Evolutionary conservation across 1,140 invertebrate species (phyloP).

Genomic region (Aphelinus atriplicis): DNA sequence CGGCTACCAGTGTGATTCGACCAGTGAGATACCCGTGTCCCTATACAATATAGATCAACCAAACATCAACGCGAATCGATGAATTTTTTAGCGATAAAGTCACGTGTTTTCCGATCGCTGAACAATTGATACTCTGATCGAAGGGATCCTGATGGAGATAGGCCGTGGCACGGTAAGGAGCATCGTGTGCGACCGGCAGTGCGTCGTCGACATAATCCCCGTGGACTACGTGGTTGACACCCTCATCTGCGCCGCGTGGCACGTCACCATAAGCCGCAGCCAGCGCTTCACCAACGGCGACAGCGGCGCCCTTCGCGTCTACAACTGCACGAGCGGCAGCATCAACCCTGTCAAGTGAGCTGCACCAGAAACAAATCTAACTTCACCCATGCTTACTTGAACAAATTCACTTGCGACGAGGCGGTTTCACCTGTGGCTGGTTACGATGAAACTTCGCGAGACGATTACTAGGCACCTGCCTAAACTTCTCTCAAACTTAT

Average conservation of each 20-base stretch:
- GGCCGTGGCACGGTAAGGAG: conserved; percentile 86
- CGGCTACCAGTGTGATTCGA: no score
- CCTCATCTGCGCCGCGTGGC: conserved; percentile 85
- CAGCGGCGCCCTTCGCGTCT: conserved; percentile 76
- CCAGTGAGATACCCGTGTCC: no score
- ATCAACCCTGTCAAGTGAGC: conserved; percentile 78
- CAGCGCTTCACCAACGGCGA: conserved; percentile 84
- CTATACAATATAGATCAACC: no score
- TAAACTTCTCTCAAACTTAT: no score
- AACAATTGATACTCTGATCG: not conserved
- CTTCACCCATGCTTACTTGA: not conserved
- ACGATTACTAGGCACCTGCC: no score
- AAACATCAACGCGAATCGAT: no score
- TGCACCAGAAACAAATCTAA: not conserved
- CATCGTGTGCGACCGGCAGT: conserved; percentile 78
- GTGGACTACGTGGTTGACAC: conserved; percentile 92
- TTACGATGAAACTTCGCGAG: not conserved
- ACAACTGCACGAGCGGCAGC: conserved; percentile 89
- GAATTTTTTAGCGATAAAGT: no score
- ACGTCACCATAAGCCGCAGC: conserved; percentile 70
- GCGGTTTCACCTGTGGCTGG: not conserved
- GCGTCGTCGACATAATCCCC: conserved; percentile 87
- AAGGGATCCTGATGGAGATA: conserved; percentile 84
- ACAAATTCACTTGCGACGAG: not conserved
- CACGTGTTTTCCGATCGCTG: no score